These are phyloP conservation scores for Brachionus koreanus DNA, from an alignment of 1,140 invertebrate species.

Conservation along the genomic window DNA sequence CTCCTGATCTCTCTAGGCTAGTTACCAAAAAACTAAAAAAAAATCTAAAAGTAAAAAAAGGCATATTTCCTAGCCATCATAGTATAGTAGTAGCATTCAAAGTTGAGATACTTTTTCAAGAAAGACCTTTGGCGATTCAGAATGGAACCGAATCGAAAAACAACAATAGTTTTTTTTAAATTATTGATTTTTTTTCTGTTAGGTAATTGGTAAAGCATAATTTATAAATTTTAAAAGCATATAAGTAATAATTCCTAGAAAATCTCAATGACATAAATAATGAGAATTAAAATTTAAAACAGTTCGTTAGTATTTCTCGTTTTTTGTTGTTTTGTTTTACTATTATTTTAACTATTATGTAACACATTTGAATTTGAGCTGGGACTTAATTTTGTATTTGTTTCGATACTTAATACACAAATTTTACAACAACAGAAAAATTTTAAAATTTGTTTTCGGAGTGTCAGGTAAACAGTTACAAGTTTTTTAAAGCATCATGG, in stretches of 20 bases:
- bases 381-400: neutral
- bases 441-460: neutral
- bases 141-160: neutral
- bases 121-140: no score
- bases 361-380: conserved; percentile 1
- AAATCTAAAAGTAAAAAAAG: no score
- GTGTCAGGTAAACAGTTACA: neutral
- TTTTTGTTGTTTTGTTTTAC: neutral
- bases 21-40: neutral
- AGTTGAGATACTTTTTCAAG: no score
- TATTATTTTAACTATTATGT: conserved; percentile 22
- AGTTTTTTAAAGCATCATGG: neutral
- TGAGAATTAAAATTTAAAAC: neutral
- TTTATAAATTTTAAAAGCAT: neutral
- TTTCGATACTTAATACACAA: neutral
- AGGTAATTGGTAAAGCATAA: neutral
- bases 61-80: no score
- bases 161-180: neutral
- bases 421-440: neutral
- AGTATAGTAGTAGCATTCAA: no score
- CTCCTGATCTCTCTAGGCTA: neutral
- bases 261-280: conserved; percentile 23
- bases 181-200: conserved; percentile 5
- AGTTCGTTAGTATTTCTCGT: conserved; percentile 2
- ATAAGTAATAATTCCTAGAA: neutral